Conservation (phyloP, 2,113 vertebrate genomes). For the Epinephelus cyanopodus region DNA sequence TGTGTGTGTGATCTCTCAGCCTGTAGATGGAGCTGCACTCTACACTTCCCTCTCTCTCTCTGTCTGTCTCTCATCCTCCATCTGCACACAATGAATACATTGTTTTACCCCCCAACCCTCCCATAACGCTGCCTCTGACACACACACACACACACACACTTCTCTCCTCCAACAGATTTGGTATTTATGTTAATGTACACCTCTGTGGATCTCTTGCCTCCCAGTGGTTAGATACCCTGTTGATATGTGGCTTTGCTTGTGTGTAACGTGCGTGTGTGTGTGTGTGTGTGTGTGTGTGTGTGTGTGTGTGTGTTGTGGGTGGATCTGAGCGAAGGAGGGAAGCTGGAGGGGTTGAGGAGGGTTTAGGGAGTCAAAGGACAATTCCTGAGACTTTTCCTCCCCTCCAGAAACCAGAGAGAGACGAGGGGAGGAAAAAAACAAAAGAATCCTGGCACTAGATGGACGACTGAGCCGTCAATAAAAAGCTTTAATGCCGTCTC, state of each 20-base stretch:
- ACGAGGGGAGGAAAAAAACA: background rate
- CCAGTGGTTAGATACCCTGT: conserved; percentile 83
- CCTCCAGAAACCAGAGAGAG: conserved; percentile 82
- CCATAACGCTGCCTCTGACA: conserved; percentile 70
- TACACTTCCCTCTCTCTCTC: conserved; percentile 85
- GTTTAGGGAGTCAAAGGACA: conserved; percentile 80
- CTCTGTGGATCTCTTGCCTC: conserved; percentile 86
- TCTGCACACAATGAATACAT: conserved; percentile 88
- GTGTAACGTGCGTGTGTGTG: conserved; percentile 34
- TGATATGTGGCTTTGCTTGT: conserved; percentile 83
- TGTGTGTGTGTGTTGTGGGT: conserved; percentile 39
- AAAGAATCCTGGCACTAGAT: conserved; percentile 3
- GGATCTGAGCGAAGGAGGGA: conserved; percentile 35
- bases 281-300: conserved; percentile 45
- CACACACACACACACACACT: conserved; percentile 23
- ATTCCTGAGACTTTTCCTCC: conserved; percentile 87
- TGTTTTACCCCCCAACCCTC: conserved; percentile 79
- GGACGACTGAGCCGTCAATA: conserved; percentile 30
- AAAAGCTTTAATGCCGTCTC: conserved; percentile 17
- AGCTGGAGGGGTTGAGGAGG: conserved; percentile 41
- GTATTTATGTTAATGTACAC: conserved; percentile 90
- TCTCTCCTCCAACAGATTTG: conserved; percentile 81
- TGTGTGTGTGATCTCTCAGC: conserved; percentile 62
- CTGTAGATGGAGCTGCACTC: conserved; percentile 97
- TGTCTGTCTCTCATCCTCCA: conserved; percentile 47